Evolutionary conservation across 1,140 invertebrate genomes (phyloP).

Genomic region (Lepidurus packardi): DNA sequence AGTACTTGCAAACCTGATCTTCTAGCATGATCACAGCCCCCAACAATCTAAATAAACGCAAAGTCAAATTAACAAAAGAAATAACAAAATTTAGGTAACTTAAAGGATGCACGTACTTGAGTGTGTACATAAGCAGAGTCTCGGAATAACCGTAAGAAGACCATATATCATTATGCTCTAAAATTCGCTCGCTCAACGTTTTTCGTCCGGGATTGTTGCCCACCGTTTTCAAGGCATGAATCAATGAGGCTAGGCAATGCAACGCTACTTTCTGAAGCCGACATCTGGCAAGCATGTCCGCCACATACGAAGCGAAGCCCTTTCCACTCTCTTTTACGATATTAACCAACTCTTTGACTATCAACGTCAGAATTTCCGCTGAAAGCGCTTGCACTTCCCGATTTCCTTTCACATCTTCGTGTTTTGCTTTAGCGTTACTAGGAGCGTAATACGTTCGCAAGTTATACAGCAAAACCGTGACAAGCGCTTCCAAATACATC

Average conservation of each 20-base stretch:
- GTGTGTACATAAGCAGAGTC: constrained; percentile 67
- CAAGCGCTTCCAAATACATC: constrained; percentile 77
- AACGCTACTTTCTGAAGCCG: constrained; percentile 85
- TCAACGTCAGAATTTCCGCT: constrained; percentile 68
- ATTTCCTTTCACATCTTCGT: constrained; percentile 70
- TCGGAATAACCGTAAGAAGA: constrained; percentile 61
- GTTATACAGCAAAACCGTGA: constrained; percentile 72
- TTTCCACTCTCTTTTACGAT: constrained; percentile 75
- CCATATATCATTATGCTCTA: constrained; percentile 59
- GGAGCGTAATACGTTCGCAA: constrained; percentile 71
- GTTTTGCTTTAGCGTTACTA: constrained; percentile 45
- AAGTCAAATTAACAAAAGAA: neutral
- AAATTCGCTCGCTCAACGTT: constrained; percentile 76
- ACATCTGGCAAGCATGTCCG: constrained; percentile 70
- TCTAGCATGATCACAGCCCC: constrained; percentile 72
- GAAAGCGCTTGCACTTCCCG: constrained; percentile 67
- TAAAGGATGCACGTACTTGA: constrained; percentile 49
- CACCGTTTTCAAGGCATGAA: constrained; percentile 60
- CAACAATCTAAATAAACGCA: constrained; percentile 50
- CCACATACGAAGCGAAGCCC: constrained; percentile 74
- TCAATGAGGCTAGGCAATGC: constrained; percentile 66
- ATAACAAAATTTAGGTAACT: neutral
- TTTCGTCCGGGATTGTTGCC: constrained; percentile 39
- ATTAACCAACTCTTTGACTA: constrained; percentile 69
- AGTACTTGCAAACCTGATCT: constrained; percentile 54